Base-by-base conservation (phyloP, 2,113 vertebrate species). In the Microtus montanus region DNA sequence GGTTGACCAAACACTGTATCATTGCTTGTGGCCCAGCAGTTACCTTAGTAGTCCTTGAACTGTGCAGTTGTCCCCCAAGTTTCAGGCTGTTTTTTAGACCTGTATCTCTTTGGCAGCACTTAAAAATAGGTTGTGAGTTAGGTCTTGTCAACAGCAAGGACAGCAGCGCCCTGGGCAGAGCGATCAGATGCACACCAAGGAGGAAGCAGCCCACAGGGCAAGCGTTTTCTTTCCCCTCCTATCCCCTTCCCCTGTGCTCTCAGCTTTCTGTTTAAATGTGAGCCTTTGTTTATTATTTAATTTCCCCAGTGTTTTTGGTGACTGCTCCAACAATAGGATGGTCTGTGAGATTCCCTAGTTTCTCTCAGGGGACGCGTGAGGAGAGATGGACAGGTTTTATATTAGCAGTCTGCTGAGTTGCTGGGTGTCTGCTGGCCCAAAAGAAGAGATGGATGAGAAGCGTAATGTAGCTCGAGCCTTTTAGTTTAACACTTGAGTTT, bases 181-280 rank as follows among this genome's bases (percentile, higher is more conserved):
- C 2, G 1, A 4, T 85, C 94, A 11, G 78, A 64, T 61, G 7
- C 66, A 3, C 0, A 0, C 14, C 44, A 74, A 61, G 66, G 83
- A 3, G 64, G 0, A 19, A 22, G 24, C 0, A 15, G 68, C 90
- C 70, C 79, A 66, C 13, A 87, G 74, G 86, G 12, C n/a, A 54
- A 73, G 28, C 13, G 5, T 33, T 94, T 68, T 44, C 7, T 96
- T 79, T 77, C 1, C 2, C 64, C 35, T 15, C 35, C n/a, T 4
- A 14, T 26, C 20, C 22, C 47, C 91, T 4, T 7, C 44, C 19
- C 22, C 6, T 17, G 0, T 54, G 44, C 91, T 78, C 19, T 79
- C 26, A 80, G 91, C 35, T 95, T 95, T 96, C 14, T 33, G 20
- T 80, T 95, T 49, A 47, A 85, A 0, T 64, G 63, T 58, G 91